Evolutionary conservation across 2,888 invertebrate genomes (phyloP).

Genomic region (Hypercompe scribonia): DNA sequence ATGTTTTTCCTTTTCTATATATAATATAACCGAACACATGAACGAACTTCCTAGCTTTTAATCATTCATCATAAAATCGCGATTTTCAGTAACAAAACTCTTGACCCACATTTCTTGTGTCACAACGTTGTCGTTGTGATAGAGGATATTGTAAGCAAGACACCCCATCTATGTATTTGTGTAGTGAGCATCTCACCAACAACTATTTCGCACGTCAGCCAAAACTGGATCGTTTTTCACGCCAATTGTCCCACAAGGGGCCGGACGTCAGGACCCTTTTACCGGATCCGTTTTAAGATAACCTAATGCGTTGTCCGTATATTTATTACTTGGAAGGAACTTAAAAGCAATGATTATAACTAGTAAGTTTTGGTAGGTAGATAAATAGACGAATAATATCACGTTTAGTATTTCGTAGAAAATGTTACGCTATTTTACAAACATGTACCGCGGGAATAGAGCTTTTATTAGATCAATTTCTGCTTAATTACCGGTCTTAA

Average conservation of each 20-base stretch:
- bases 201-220: slow-evolving; percentile 47
- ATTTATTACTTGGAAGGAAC: slow-evolving; percentile 51
- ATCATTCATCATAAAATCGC: slow-evolving; percentile 17
- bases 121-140: slow-evolving; percentile 40
- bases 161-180: slow-evolving; percentile 41
- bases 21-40: background rate
- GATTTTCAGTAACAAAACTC: slow-evolving; percentile 16
- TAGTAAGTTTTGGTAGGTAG: slow-evolving; percentile 18
- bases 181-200: slow-evolving; percentile 38
- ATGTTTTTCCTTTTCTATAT: too few species aligned
- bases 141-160: slow-evolving; percentile 33
- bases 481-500: background rate
- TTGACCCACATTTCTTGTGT: slow-evolving; percentile 27
- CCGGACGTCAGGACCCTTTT: slow-evolving; percentile 50
- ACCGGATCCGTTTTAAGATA: slow-evolving; percentile 54
- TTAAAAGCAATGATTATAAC: slow-evolving; percentile 38
- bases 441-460: background rate
- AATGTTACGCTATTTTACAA: too few species aligned
- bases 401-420: background rate
- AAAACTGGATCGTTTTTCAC: slow-evolving; percentile 52
- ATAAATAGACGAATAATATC: background rate
- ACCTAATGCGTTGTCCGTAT: slow-evolving; percentile 56
- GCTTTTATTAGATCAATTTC: background rate
- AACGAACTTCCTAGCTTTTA: background rate
- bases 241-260: slow-evolving; percentile 45